Percentiles rank a stretch among this genome's conserved stretches.
Evolutionary conservation across 2,888 invertebrate genomes (phyloP).

Genomic region (Apamea monoglypha): DNA sequence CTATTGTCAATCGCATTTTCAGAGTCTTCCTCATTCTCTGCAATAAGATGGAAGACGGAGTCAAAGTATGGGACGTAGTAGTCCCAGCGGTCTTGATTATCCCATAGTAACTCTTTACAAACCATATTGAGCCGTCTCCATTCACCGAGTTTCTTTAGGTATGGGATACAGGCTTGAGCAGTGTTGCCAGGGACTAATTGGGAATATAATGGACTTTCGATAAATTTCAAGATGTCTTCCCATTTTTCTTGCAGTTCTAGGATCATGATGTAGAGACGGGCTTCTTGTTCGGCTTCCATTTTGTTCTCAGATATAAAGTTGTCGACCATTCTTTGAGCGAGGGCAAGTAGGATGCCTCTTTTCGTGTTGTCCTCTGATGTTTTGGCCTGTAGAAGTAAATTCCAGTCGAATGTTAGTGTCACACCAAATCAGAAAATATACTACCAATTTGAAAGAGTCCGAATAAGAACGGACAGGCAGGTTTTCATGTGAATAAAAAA

Average conservation of each 20-base stretch:
- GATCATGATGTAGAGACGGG: slow-evolving; percentile 97
- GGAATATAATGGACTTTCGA: slow-evolving; percentile 94
- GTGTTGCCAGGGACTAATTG: slow-evolving; percentile 92
- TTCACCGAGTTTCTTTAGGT: slow-evolving; percentile 93
- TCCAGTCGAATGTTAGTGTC: neutral
- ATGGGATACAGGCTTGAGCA: slow-evolving; percentile 93
- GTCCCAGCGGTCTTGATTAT: slow-evolving; percentile 94
- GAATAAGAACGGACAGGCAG: neutral
- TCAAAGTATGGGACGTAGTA: slow-evolving; percentile 93
- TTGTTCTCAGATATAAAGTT: slow-evolving; percentile 96
- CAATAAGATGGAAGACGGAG: slow-evolving; percentile 92
- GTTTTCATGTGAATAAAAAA: neutral
- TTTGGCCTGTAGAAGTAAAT: slow-evolving; percentile 79
- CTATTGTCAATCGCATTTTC: slow-evolving; percentile 81
- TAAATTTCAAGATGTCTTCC: slow-evolving; percentile 94
- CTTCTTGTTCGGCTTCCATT: slow-evolving; percentile 98
- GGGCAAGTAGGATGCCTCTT: slow-evolving; percentile 93
- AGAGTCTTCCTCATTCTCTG: slow-evolving; percentile 73
- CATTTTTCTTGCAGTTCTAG: slow-evolving; percentile 94
- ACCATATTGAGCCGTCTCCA: slow-evolving; percentile 94
- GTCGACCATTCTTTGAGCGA: slow-evolving; percentile 98
- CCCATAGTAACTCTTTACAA: slow-evolving; percentile 93
- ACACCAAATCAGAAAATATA: neutral
- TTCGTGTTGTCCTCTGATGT: slow-evolving; percentile 89
- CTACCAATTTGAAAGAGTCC: neutral